Base-by-base conservation (phyloP, 1,140 invertebrate genomes). In the Drosophila grimshawi region DNA sequence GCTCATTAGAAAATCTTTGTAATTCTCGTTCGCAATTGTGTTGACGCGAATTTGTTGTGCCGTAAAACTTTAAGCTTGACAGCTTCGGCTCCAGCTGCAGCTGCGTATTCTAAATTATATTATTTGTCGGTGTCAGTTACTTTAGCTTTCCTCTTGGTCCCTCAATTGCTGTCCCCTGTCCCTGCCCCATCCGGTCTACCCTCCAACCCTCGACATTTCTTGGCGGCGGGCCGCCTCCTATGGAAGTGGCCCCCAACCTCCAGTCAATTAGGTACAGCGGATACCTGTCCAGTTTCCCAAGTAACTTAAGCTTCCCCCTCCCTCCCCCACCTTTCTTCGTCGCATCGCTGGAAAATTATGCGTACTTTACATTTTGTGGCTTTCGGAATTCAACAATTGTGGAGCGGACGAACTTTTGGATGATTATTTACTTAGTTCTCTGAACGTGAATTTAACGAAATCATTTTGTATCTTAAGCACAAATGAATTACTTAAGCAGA, bases 401-500 rank as follows among this genome's bases (percentile, higher is more conserved):
- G 55, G 49, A 60, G 57, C 45, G 64, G 51, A 52, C 52, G 29
- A 78, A 72, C 59, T 82, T 86, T 78, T 52, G 62, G 56, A 52
- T 76, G 80, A 78, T 86, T 83, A 88, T 89, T 88, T 88, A 80
- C 83, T 88, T 88, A 88, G 80, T 80, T 83, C 72, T 76, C 37
- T 88, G 80, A 86, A 81, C 64, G 76, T 71, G 83, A 88, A 82
- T 80, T 72, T 78, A 88, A 72, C 68, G 61, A 83, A 78, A 83
- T 83, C 80, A 78, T 89, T 89, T 78, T 80, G 85, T 80, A 72
- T 89, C 80, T 80, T 88, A 83, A 88, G 83, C 77, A 79, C 73
- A 89, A 88, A 83, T 89, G 83, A 88, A 89, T 88, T 86, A 88
- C 83, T 86, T 86, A 86, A 81, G 81, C 67, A 77, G 60, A 60